Evolutionary conservation across 2,888 invertebrate species (phyloP).

Genomic region (Barypeithes pellucidus): DNA sequence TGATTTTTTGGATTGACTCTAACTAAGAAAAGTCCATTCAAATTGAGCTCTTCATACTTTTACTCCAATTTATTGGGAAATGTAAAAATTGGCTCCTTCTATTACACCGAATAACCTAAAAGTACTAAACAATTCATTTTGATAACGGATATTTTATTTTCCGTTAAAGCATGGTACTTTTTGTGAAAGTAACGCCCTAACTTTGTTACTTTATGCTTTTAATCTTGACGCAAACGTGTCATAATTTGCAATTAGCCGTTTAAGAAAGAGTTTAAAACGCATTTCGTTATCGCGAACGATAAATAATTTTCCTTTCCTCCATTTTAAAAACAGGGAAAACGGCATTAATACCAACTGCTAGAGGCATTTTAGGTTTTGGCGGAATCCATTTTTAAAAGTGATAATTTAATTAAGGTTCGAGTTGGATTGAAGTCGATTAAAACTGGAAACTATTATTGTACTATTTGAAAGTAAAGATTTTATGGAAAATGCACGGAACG

Average conservation of each 20-base stretch:
- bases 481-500: too few species aligned
- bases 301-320: conserved; percentile 40
- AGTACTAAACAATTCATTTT: not conserved
- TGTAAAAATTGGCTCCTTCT: too few species aligned
- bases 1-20: too few species aligned
- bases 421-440: conserved; percentile 10
- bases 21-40: too few species aligned
- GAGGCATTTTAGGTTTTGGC: conserved; percentile 22
- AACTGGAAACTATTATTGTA: not conserved
- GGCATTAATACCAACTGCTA: conserved; percentile 37
- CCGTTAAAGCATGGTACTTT: not conserved
- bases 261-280: conserved; percentile 53
- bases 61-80: too few species aligned
- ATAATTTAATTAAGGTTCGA: conserved; percentile 21
- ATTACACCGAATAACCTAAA: not conserved
- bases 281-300: conserved; percentile 48
- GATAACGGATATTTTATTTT: not conserved
- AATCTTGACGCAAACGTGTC: conserved; percentile 55
- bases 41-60: too few species aligned
- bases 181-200: conserved; percentile 34
- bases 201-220: conserved; percentile 48
- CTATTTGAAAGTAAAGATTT: not conserved
- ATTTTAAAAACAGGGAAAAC: conserved; percentile 36
- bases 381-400: conserved; percentile 8
- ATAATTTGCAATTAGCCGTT: conserved; percentile 56